phyloP scores from a whole-genome alignment of 2,113 vertebrate genomes.

The Callipepla squamata region DNA sequence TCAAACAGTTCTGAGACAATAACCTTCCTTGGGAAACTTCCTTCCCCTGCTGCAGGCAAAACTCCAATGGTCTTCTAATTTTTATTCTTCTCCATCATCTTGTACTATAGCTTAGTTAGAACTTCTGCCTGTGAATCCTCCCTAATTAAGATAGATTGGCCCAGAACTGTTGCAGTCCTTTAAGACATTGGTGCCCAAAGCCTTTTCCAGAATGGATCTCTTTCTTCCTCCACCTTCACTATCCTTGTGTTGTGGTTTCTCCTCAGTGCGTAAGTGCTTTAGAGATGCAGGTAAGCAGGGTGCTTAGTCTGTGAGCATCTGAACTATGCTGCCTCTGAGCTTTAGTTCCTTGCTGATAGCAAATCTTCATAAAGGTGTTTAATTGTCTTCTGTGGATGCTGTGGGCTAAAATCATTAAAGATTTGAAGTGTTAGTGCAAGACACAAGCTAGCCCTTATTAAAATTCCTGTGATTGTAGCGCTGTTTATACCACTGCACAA shows the following conservation, averaged over 20 bases:
- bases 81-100: background rate
- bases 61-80: background rate
- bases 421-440: background rate
- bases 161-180: background rate
- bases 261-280: background rate
- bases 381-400: background rate
- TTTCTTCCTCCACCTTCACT: background rate
- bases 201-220: background rate
- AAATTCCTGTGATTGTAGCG: background rate
- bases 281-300: background rate
- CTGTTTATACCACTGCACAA: background rate
- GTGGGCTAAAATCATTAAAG: slow-evolving; percentile 10
- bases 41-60: background rate
- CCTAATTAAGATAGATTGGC: background rate
- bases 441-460: background rate
- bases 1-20: slow-evolving; percentile 33
- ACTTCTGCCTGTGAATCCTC: background rate
- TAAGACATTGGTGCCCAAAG: background rate
- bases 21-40: background rate
- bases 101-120: background rate
- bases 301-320: background rate
- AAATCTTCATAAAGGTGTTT: background rate
- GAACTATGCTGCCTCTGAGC: background rate
- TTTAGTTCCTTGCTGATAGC: background rate
- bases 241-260: accelerated